Base-by-base conservation (phyloP, 2,113 vertebrate species). In the Daphoenositta chrysoptera region DNA sequence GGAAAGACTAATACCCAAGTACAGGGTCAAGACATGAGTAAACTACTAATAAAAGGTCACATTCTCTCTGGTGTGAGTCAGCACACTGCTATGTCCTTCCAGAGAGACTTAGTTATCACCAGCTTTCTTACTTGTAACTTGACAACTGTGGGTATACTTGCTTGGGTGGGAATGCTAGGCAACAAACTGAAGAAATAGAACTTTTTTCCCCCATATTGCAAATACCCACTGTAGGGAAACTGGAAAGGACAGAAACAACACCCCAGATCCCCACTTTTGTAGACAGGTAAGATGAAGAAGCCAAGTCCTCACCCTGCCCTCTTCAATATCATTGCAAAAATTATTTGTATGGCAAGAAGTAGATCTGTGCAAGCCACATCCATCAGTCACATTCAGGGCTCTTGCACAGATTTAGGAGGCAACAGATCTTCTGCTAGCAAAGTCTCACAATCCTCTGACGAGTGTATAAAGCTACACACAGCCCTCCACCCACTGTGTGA, bases 401-500 rank as follows among this genome's bases (percentile, higher is more conserved):
- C 56, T 70, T 30, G 33, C 1, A 42, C 2, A 15, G 7, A 63
- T 53, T n/a, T 26, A 71, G 31, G 53, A 71, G 27, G 24, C 37
- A 79, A 44, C 9, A 65, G 15, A 33, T 42, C 21, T 60, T 70
- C 63, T 37, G 15, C 33, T 56, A 35, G 24, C 31, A 80, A 75
- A 65, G 27, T 26, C 6, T 2, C n/a, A 44, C 0, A 0, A 56
- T 33, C 27, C 22, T 35, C 45, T 37, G 33, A 27, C 40, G 37
- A 53, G 15, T 28, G 28, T 28, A 1, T 24, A n/a, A 92, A 3
- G 5, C 57, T 26, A 19, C 37, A 78, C 16, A 51, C 11, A 14
- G 26, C 21, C 27, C 40, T 65, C 23, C 16, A 40, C 3, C 6
- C 17, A 11, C n/a, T 56, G 13, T 24, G 11, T 8, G 51, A 83